Evolutionary conservation across 2,797 vertebrate genomes (phyloP), one percentile per base, ranked within the genome.

Genomic region (Sebastes wilsoni): DNA sequence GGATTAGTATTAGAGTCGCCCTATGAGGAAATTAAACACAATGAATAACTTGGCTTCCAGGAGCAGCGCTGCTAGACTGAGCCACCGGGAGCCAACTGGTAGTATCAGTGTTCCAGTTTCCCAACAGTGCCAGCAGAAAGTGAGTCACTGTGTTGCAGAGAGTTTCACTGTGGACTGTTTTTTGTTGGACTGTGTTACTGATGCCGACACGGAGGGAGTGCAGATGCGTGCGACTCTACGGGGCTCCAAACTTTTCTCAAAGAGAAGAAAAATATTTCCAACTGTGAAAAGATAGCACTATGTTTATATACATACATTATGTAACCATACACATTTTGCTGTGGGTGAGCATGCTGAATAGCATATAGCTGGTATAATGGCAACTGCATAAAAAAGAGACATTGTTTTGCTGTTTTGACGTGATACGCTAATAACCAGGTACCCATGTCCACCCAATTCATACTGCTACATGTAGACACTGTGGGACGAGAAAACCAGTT

Each of bases 81-180:
- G 79, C 61, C 72, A 73, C 66, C 13, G 22, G 54, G 66, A 87
- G 67, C 46, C 67, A 71, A 42, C 77, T 80, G 69, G 56, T 74
- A n/a, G 27, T 72, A 55, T 75, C 69, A 42, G 52, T 13, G 64
- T 66, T 86, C 59, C 55, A 75, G 72, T 81, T 71, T 71, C 38
- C 55, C 52, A 28, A 23, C 65, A 62, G 72, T 27, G 42, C 71
- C 34, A 32, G 66, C 66, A 70, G 42, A 71, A 77, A 83, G 72
- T 77, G 75, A 81, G 69, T 87, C 80, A 77, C 60, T 64, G 61
- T 42, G 70, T 10, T 36, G 56, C 64, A 69, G 28, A 81, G 69
- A 81, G 62, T 66, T 75, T 83, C 52, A 59, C 52, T 36, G 36
- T 64, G 62, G 38, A 52, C 38, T 73, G 36, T 30, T 65, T 49